Conservation (phyloP, 2,888 invertebrate genomes). For the Apamea monoglypha region DNA sequence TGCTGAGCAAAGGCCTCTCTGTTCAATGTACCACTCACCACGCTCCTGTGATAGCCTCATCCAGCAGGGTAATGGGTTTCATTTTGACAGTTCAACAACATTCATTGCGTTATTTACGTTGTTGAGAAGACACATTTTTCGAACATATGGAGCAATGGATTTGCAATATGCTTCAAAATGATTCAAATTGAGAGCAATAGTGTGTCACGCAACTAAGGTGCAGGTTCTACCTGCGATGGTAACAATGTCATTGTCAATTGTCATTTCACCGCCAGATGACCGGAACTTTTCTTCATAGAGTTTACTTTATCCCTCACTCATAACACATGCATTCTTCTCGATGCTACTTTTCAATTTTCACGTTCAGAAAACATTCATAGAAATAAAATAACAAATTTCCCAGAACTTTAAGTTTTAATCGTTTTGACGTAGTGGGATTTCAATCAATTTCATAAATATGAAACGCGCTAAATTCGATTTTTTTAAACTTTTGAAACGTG, state of each 20-base stretch:
- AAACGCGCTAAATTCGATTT: background rate
- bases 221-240: background rate
- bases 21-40: too few species aligned
- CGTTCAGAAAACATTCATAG: background rate
- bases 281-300: background rate
- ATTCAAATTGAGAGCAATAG: too few species aligned
- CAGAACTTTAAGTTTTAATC: background rate
- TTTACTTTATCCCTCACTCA: background rate
- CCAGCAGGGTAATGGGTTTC: too few species aligned
- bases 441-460: background rate
- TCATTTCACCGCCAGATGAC: background rate
- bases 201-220: too few species aligned
- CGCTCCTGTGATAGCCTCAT: too few species aligned
- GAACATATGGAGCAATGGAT: too few species aligned
- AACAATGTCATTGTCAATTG: too few species aligned
- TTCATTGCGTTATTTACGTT: too few species aligned
- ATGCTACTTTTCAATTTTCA: background rate
- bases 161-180: too few species aligned
- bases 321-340: background rate
- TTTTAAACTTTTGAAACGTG: background rate
- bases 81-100: too few species aligned
- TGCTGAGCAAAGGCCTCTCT: too few species aligned
- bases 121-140: too few species aligned
- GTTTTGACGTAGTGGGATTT: background rate
- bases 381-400: background rate